A percentile compares a stretch with the other conserved stretches of the same genome.
These are phyloP conservation scores for Orchesellides sinensis DNA, from an alignment of 2,888 invertebrate genomes.

Conservation along the genomic window DNA sequence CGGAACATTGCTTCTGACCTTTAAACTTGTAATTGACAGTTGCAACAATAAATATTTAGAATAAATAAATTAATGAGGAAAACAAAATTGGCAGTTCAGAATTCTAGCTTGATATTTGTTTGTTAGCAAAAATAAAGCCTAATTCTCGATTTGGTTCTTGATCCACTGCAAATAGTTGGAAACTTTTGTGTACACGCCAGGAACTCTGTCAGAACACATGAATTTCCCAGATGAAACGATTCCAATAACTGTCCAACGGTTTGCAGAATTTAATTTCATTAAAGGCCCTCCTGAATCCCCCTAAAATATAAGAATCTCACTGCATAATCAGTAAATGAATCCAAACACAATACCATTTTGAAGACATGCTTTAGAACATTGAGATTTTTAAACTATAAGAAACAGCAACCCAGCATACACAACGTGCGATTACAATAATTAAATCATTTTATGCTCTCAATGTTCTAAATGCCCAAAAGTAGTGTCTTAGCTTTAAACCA, in stretches of 20 bases:
- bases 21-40: too few relatives aligned
- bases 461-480: not conserved
- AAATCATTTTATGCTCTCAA: too few relatives aligned
- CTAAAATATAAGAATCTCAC: constrained; percentile 31
- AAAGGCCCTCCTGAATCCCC: constrained; percentile 67
- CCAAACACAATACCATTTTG: too few relatives aligned
- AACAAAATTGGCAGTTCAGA: not conserved
- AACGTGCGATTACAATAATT: too few relatives aligned
- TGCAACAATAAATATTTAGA: too few relatives aligned
- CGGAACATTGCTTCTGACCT: too few relatives aligned
- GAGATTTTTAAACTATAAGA: too few relatives aligned
- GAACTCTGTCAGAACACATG: constrained; percentile 56
- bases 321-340: constrained; percentile 38
- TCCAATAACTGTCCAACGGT: constrained; percentile 57
- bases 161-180: constrained; percentile 54
- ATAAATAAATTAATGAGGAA: too few relatives aligned
- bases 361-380: too few relatives aligned
- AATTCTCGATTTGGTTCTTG: not conserved
- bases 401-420: too few relatives aligned
- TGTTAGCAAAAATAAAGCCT: too few relatives aligned
- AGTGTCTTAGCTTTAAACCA: not conserved
- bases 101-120: too few relatives aligned
- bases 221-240: constrained; percentile 59
- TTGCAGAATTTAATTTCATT: constrained; percentile 39
- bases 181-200: constrained; percentile 63